Conservation (phyloP, 1,140 invertebrate species). For the Eulimnadia texana region DNA sequence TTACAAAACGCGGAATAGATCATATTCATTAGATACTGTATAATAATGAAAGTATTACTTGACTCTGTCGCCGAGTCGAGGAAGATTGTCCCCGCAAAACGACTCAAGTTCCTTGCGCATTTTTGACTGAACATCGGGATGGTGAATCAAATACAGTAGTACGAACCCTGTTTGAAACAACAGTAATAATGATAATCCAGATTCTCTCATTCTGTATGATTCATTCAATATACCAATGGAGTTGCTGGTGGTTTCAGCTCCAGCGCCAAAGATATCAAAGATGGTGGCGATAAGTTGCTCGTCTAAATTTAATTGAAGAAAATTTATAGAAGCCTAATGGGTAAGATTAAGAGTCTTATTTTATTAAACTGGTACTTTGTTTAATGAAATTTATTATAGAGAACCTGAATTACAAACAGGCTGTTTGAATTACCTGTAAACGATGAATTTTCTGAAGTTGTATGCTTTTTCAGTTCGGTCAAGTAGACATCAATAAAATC, state of each 20-base stretch:
- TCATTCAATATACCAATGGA: conserved; percentile 2
- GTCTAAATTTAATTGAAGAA: no score
- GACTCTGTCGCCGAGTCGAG: background rate
- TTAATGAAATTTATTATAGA: no score
- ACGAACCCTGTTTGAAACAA: conserved; percentile 6
- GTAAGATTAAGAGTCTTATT: background rate
- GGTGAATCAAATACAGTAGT: conserved; percentile 20
- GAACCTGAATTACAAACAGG: no score
- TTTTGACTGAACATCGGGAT: conserved; percentile 23
- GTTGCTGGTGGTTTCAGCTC: conserved; percentile 5
- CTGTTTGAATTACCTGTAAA: background rate
- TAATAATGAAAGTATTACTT: background rate
- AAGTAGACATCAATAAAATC: conserved; percentile 15
- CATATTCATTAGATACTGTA: background rate
- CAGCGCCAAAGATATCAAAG: conserved; percentile 6
- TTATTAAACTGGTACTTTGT: background rate
- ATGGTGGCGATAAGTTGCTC: conserved; percentile 1
- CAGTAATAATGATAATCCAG: no score
- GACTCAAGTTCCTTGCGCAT: conserved; percentile 26
- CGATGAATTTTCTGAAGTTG: background rate
- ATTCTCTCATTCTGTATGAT: no score
- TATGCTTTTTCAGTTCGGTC: conserved; percentile 5
- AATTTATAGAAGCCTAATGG: no score
- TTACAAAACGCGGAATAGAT: background rate
- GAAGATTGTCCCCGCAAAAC: conserved; percentile 20